phyloP scores from a whole-genome alignment of 2,797 vertebrate genomes.

The Sternarchorhynchus goeldii region DNA sequence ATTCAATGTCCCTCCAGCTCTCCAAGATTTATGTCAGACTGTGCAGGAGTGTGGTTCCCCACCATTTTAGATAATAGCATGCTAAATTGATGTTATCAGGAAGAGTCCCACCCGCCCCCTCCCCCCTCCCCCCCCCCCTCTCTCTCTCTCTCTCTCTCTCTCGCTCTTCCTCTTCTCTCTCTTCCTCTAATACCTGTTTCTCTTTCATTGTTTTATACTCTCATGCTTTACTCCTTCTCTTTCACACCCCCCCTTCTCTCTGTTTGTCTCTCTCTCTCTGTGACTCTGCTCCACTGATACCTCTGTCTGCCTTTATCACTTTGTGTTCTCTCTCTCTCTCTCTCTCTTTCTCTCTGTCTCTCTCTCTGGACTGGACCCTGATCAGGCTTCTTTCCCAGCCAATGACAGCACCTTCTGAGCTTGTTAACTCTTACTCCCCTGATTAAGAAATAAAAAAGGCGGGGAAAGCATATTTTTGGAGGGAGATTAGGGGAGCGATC shows the following conservation, averaged over 20 bases:
- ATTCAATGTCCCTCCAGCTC: conserved; percentile 94
- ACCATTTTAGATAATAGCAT: conserved; percentile 99
- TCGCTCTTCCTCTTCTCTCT: conserved; percentile 33
- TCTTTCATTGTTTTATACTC: too few relatives aligned
- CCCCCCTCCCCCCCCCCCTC: conserved; percentile 57
- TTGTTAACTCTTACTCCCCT: conserved; percentile 41
- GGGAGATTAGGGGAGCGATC: conserved; percentile 92
- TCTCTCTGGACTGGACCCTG: neutral
- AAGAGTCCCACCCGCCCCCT: conserved; percentile 69
- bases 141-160: conserved; percentile 61
- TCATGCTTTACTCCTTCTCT: neutral
- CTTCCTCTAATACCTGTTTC: conserved; percentile 38
- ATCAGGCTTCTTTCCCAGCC: conserved; percentile 11
- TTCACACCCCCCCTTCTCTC: neutral
- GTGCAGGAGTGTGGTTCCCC: conserved; percentile 98
- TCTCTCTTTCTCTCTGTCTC: conserved; percentile 21
- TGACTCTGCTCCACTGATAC: conserved; percentile 37
- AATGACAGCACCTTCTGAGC: conserved; percentile 38
- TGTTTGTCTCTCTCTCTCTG: conserved; percentile 27
- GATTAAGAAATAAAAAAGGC: conserved; percentile 56
- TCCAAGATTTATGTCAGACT: conserved; percentile 99
- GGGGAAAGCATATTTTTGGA: conserved; percentile 87
- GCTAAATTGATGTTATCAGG: conserved; percentile 99
- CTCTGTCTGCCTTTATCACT: neutral
- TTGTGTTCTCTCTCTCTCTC: conserved; percentile 5